These are phyloP conservation scores for Lordiphosa mommai DNA, from an alignment of 1,140 invertebrate genomes.

Conservation along the genomic window DNA sequence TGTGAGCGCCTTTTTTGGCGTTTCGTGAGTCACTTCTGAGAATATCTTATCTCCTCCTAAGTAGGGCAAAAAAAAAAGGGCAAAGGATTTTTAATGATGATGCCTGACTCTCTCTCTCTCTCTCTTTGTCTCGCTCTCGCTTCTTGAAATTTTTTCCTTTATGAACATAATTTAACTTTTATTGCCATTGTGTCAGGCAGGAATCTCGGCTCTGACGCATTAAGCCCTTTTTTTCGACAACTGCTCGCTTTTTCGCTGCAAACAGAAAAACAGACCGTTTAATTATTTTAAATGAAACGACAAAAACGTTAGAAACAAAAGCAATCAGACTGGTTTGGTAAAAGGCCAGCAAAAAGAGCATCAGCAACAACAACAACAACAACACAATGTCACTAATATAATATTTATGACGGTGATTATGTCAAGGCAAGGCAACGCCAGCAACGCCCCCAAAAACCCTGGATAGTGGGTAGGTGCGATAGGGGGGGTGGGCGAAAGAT, in stretches of 20 bases:
- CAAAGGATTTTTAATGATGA: constrained; percentile 6
- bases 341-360: constrained; percentile 12
- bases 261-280: constrained; percentile 2
- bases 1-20: too few relatives aligned
- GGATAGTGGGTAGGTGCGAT: too few relatives aligned
- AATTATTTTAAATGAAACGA: constrained; percentile 15
- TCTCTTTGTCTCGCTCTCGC: too few relatives aligned
- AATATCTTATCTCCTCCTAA: too few relatives aligned
- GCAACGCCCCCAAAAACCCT: constrained; percentile 5
- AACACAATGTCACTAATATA: constrained; percentile 45
- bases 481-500: background rate
- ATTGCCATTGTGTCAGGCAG: constrained; percentile 10
- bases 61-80: too few relatives aligned
- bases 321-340: constrained; percentile 9
- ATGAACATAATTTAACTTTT: constrained; percentile 14
- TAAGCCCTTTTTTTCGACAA: background rate
- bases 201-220: constrained; percentile 4
- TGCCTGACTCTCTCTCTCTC: background rate
- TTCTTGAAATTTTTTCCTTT: background rate
- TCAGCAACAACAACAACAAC: constrained; percentile 16
- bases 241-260: background rate
- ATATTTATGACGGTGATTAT: constrained; percentile 60
- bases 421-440: constrained; percentile 32
- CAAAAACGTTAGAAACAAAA: background rate
- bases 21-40: too few relatives aligned